These are phyloP conservation scores for Vombatus ursinus DNA, from an alignment of 2,113 vertebrate species.

Conservation along the genomic window DNA sequence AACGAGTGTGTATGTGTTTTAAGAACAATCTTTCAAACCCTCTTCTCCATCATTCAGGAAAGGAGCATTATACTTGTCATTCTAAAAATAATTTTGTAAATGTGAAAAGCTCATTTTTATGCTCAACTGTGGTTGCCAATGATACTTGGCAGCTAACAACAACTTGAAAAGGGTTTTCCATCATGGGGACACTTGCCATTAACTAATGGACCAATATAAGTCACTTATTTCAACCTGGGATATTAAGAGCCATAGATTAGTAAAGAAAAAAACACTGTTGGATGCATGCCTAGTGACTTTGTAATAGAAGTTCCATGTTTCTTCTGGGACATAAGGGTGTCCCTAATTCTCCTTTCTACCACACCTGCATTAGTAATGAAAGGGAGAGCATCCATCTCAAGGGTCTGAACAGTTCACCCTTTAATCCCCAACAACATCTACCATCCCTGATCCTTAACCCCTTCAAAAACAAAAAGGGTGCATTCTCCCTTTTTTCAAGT, in stretches of 20 bases:
- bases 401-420: neutral
- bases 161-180: neutral
- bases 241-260: accelerated
- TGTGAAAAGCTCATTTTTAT: neutral
- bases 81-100: neutral
- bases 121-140: neutral
- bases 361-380: neutral
- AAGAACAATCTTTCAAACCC: neutral
- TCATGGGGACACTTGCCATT: neutral
- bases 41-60: neutral
- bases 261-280: neutral
- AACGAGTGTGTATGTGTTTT: neutral
- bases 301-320: neutral
- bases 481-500: no score
- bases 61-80: neutral
- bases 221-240: neutral
- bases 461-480: neutral
- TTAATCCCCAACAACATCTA: neutral
- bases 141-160: neutral
- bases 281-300: neutral
- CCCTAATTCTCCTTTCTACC: neutral
- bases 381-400: slow-evolving; percentile 12
- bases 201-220: neutral
- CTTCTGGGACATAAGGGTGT: neutral
- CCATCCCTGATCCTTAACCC: neutral